These are phyloP conservation scores for Hedya salicella DNA, from an alignment of 2,888 invertebrate genomes.

Conservation along the genomic window DNA sequence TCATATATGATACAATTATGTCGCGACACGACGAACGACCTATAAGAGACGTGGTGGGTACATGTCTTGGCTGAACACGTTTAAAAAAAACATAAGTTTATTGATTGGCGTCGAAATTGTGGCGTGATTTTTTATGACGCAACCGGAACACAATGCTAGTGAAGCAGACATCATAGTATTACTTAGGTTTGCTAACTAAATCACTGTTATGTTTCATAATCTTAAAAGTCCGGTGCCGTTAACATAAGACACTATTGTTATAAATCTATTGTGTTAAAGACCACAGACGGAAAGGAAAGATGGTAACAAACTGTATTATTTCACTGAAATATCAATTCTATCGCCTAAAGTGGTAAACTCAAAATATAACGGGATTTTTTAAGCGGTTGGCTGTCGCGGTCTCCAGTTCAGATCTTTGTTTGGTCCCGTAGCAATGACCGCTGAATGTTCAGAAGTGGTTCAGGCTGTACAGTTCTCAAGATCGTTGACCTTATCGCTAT, in stretches of 20 bases:
- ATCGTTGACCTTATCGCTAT: slow-evolving; percentile 2
- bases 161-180: neutral
- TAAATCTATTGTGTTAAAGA: slow-evolving; percentile 8
- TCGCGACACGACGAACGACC: too few species aligned
- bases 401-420: slow-evolving; percentile 5
- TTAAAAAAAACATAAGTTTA: too few species aligned
- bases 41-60: too few species aligned
- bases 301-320: neutral
- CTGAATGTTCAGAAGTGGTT: neutral
- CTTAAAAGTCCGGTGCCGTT: neutral
- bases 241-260: neutral
- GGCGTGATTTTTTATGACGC: too few species aligned
- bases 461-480: neutral
- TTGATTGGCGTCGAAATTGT: too few species aligned
- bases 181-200: neutral
- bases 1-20: too few species aligned
- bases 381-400: neutral
- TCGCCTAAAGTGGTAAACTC: neutral
- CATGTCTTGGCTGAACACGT: too few species aligned
- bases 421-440: slow-evolving; percentile 12
- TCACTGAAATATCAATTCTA: neutral
- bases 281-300: neutral
- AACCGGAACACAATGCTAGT: neutral
- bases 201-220: neutral
- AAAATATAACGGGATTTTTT: neutral